A percentile compares a stretch with the other conserved stretches of the same genome.
These are phyloP conservation scores for Cotesia typhae DNA, from an alignment of 1,140 invertebrate species.

Conservation along the genomic window DNA sequence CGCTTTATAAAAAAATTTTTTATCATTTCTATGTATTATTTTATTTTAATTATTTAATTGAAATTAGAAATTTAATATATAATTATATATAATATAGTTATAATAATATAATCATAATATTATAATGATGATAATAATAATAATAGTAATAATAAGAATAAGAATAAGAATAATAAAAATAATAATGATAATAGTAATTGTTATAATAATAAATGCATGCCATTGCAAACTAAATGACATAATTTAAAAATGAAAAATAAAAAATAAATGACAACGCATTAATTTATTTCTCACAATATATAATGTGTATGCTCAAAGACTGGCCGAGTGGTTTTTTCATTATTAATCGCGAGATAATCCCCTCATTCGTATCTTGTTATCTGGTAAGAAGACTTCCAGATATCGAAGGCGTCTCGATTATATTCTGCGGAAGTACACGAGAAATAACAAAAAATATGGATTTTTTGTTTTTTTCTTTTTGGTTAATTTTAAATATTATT, in stretches of 20 bases:
- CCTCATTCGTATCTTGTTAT: constrained; percentile 22
- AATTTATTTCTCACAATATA: constrained; percentile 22
- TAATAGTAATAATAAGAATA: not conserved
- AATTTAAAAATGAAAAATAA: constrained; percentile 16
- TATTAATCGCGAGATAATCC: constrained; percentile 4
- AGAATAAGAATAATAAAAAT: not conserved
- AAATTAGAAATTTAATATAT: not conserved
- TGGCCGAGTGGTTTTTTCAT: constrained; percentile 20
- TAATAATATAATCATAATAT: constrained; percentile 12
- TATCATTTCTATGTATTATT: not conserved
- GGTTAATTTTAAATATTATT: not conserved
- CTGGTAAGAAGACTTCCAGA: constrained; percentile 16
- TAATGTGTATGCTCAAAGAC: constrained; percentile 26
- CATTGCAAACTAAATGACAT: constrained; percentile 29
- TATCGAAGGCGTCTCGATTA: constrained; percentile 19
- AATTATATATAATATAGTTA: not conserved
- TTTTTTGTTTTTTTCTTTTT: not conserved
- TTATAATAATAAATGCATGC: constrained; percentile 24
- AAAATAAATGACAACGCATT: constrained; percentile 23
- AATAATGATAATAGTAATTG: not conserved
- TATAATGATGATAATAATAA: not conserved
- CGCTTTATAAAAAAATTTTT: not conserved
- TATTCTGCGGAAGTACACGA: constrained; percentile 16
- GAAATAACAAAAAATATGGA: constrained; percentile 14
- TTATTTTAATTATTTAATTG: constrained; percentile 2